Evolutionary conservation across 2,888 invertebrate species (phyloP).

Genomic region (Aelia acuminata): DNA sequence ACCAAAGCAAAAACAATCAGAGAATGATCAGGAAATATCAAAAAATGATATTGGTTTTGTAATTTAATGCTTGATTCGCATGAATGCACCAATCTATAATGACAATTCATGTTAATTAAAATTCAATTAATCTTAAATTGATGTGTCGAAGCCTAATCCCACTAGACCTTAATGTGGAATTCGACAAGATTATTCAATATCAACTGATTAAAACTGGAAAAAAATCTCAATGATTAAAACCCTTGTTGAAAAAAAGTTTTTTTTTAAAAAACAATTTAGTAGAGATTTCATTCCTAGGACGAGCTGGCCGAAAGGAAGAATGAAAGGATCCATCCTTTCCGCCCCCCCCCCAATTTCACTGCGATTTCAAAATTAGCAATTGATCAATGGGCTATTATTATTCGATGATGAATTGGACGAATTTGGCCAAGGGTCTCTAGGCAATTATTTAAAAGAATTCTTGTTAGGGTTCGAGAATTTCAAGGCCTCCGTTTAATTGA

Average conservation of each 20-base stretch:
- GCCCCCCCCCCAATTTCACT: background rate
- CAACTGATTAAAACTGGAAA: background rate
- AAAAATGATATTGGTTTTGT: too few relatives aligned
- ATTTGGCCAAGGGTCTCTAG: background rate
- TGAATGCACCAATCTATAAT: too few relatives aligned
- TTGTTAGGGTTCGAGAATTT: background rate
- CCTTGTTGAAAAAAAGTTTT: background rate
- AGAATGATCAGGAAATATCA: too few relatives aligned
- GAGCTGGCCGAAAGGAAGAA: background rate
- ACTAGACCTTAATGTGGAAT: too few relatives aligned
- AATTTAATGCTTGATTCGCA: too few relatives aligned
- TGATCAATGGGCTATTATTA: conserved; percentile 12
- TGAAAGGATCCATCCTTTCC: background rate
- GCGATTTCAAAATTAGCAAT: background rate
- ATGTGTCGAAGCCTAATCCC: background rate
- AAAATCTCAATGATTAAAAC: background rate
- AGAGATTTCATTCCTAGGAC: background rate
- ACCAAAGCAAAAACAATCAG: too few relatives aligned
- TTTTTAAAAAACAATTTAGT: background rate
- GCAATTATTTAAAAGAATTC: background rate
- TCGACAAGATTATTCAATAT: background rate
- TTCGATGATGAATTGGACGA: background rate
- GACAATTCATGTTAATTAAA: too few relatives aligned
- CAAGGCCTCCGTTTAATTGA: background rate
- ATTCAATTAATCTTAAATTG: too few relatives aligned